phyloP scores from a whole-genome alignment of 2,888 invertebrate genomes.

The Heliconius ethilla region DNA sequence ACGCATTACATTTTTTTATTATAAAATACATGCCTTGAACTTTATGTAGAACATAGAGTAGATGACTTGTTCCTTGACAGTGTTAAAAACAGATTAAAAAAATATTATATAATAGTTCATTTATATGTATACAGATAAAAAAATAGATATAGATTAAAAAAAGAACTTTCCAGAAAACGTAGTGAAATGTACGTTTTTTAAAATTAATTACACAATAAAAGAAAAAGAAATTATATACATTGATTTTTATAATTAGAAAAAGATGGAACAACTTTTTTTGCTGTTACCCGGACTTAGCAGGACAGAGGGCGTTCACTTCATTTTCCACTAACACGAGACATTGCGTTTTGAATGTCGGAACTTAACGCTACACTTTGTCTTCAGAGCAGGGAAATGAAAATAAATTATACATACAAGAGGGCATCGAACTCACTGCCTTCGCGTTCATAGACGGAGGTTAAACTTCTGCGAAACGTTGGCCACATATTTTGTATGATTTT shows the following conservation, averaged over 20 bases:
- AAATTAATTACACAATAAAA: too few species aligned
- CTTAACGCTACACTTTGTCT: neutral
- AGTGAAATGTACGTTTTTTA: too few species aligned
- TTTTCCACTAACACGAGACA: neutral
- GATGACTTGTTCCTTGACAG: conserved; percentile 69
- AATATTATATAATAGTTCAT: neutral
- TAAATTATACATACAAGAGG: neutral
- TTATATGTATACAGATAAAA: neutral
- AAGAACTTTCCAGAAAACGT: neutral
- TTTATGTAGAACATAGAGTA: conserved; percentile 75
- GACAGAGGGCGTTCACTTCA: neutral
- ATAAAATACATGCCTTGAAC: conserved; percentile 68
- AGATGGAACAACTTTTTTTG: neutral
- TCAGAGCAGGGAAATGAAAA: neutral
- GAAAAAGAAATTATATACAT: too few species aligned
- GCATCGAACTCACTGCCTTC: neutral
- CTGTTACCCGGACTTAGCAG: neutral
- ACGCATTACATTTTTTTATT: neutral
- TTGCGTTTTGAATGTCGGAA: neutral
- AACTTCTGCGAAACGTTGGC: too few species aligned
- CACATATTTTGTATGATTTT: too few species aligned
- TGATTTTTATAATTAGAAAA: too few species aligned
- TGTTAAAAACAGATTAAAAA: conserved; percentile 24
- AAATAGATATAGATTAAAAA: neutral
- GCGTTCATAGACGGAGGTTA: neutral